Evolutionary conservation across 2,113 vertebrate genomes (phyloP).

Genomic region (Bujurquina vittata): DNA sequence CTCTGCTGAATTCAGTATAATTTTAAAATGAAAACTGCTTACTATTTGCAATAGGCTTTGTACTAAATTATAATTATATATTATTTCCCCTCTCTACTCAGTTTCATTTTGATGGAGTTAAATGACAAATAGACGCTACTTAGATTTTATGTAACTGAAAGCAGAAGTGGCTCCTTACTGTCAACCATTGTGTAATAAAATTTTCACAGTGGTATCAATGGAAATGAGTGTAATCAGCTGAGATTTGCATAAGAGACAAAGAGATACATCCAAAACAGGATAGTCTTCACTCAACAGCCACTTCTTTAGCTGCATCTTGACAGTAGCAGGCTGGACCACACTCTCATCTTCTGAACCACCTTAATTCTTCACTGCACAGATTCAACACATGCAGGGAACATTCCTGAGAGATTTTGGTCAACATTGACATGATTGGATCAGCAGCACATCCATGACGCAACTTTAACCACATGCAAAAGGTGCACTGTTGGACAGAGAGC

Average conservation of each 20-base stretch:
- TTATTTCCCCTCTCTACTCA: background rate
- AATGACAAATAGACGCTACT: background rate
- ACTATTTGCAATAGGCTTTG: background rate
- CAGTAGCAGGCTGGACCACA: rapidly evolving
- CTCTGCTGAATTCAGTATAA: background rate
- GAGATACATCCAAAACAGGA: background rate
- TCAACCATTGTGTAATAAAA: background rate
- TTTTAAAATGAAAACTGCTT: background rate
- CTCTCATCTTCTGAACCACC: background rate
- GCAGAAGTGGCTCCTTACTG: background rate
- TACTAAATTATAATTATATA: background rate
- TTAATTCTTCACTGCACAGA: background rate
- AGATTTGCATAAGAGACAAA: background rate
- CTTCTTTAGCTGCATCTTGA: background rate
- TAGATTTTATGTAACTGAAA: background rate
- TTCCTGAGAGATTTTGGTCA: background rate
- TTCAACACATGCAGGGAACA: background rate
- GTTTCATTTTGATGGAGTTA: background rate
- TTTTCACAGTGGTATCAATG: background rate
- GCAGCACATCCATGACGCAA: background rate
- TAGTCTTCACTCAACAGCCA: background rate
- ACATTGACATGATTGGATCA: background rate
- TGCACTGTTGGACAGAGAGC: too few species aligned
- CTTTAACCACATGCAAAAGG: background rate
- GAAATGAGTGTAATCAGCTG: background rate